Percentiles rank a stretch among this genome's conserved stretches.
These are phyloP conservation scores for Campylomormyrus tamandua DNA, from an alignment of 2,113 vertebrate genomes.

Conservation along the genomic window DNA sequence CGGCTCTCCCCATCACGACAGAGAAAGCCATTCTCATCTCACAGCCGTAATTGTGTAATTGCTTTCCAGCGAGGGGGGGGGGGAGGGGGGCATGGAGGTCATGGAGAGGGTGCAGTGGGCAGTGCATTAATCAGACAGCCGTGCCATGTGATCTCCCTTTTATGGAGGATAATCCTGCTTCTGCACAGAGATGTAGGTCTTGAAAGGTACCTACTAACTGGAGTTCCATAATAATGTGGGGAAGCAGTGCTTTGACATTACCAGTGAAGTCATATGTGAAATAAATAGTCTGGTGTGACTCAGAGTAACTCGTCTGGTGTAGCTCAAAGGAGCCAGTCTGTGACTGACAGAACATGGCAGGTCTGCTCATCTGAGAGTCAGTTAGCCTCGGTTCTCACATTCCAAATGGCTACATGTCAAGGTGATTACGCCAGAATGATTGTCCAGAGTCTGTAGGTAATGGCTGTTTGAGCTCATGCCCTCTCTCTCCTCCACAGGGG, in stretches of 20 bases:
- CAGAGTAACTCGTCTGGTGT: background rate
- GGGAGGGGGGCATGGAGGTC: background rate
- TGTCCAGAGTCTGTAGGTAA: background rate
- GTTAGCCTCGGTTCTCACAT: background rate
- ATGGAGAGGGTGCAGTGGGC: background rate
- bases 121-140: background rate
- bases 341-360: background rate
- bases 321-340: background rate
- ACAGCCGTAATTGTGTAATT: background rate
- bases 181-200: background rate
- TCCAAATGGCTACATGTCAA: background rate
- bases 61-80: background rate
- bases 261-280: background rate
- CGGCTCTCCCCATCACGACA: background rate
- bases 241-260: background rate
- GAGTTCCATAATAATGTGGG: background rate
- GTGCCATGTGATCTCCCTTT: background rate
- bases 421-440: background rate
- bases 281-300: background rate
- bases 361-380: background rate
- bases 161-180: background rate
- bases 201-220: background rate
- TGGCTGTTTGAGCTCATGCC: background rate
- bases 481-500: slow-evolving; percentile 61
- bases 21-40: background rate